These are phyloP conservation scores for Poecile montanus DNA, from an alignment of 2,797 vertebrate species.

Conservation along the genomic window DNA sequence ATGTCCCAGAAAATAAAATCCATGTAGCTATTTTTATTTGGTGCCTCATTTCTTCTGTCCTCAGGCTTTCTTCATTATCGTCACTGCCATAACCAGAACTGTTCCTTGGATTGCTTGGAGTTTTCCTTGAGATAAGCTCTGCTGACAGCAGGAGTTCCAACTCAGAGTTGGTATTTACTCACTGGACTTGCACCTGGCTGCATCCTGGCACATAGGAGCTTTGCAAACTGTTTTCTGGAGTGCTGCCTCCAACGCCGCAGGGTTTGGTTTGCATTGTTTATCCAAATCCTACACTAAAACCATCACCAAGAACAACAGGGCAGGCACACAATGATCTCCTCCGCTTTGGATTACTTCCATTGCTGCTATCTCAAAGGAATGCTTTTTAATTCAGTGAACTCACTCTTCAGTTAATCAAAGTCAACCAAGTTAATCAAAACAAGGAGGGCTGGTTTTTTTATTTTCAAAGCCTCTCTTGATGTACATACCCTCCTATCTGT, in stretches of 20 bases:
- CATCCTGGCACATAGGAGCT: not conserved
- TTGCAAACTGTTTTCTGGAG: not conserved
- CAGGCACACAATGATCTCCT: not conserved
- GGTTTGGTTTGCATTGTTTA: not conserved
- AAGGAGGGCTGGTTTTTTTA: not conserved
- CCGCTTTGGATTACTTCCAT: constrained; percentile 9
- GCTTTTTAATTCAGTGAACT: constrained; percentile 22
- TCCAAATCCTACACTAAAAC: constrained; percentile 5
- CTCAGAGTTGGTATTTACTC: not conserved
- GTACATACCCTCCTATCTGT: not conserved
- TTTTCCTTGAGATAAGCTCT: not conserved
- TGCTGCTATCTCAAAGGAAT: constrained; percentile 53
- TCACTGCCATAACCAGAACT: not conserved
- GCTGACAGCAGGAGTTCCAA: not conserved
- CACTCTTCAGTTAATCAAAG: constrained; percentile 32
- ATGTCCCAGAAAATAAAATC: constrained; percentile 48
- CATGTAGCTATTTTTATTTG: constrained; percentile 39
- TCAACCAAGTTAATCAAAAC: constrained; percentile 24
- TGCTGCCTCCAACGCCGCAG: not conserved
- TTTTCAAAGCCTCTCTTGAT: not conserved
- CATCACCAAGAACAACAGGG: constrained; percentile 26
- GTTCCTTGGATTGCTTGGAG: not conserved
- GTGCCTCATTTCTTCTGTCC: constrained; percentile 42
- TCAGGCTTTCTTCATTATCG: constrained; percentile 27
- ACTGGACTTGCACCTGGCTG: not conserved